A percentile compares a stretch with the other conserved stretches of the same genome.
Conservation (phyloP, 2,797 vertebrate genomes). For the Sebastes hopkinsi region DNA sequence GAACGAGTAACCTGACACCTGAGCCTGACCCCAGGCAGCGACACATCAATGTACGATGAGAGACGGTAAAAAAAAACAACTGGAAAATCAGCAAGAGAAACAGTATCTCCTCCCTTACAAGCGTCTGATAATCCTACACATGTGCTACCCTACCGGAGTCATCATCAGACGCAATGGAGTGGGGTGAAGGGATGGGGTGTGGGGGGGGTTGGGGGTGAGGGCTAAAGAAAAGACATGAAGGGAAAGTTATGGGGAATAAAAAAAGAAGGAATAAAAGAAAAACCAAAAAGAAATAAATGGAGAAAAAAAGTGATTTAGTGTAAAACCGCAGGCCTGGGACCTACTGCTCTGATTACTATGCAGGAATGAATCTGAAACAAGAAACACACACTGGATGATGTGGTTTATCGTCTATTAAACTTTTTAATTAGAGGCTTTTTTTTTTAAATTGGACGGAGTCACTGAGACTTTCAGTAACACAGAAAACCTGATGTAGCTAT, state of each 20-base stretch:
- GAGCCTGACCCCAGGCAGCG: slow-evolving; percentile 2
- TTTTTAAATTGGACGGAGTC: slow-evolving; percentile 11
- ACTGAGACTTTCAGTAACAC: slow-evolving; percentile 22
- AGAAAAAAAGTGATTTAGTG: neutral
- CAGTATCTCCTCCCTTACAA: slow-evolving; percentile 53
- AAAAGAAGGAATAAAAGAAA: neutral
- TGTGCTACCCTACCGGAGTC: slow-evolving; percentile 50
- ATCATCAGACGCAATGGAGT: slow-evolving; percentile 14
- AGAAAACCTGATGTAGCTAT: slow-evolving; percentile 14
- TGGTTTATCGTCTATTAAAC: slow-evolving; percentile 66
- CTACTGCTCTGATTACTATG: slow-evolving; percentile 42
- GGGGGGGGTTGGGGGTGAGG: no score
- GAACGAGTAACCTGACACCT: slow-evolving; percentile 57
- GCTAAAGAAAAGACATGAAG: neutral
- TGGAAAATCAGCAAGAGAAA: slow-evolving; percentile 68
- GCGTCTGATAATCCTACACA: slow-evolving; percentile 63
- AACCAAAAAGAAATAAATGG: neutral
- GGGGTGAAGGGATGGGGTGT: neutral
- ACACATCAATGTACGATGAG: slow-evolving; percentile 38
- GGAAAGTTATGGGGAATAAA: neutral
- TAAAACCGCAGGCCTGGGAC: slow-evolving; percentile 38
- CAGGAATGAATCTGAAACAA: slow-evolving; percentile 47
- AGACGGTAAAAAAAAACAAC: slow-evolving; percentile 44
- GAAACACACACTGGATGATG: slow-evolving; percentile 49
- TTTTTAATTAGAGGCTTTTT: slow-evolving; percentile 61